These are phyloP conservation scores for Motacilla alba DNA, from an alignment of 2,113 vertebrate genomes.

Conservation along the genomic window DNA sequence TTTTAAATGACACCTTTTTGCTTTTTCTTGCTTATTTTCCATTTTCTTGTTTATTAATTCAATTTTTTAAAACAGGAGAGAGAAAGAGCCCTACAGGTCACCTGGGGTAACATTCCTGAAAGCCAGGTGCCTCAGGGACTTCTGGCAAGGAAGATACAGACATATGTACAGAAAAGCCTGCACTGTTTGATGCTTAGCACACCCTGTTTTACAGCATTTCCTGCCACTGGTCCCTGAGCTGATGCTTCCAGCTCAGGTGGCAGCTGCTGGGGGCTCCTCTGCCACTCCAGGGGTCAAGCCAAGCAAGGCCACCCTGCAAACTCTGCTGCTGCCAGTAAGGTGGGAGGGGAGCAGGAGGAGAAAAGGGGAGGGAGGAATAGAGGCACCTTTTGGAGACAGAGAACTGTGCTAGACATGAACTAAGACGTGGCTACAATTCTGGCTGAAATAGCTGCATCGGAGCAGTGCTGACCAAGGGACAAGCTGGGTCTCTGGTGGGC, in stretches of 20 bases:
- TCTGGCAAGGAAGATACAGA: neutral
- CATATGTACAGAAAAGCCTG: neutral
- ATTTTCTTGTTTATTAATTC: neutral
- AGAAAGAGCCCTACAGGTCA: neutral
- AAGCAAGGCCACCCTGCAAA: neutral
- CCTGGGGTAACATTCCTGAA: neutral
- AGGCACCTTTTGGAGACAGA: neutral
- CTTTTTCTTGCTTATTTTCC: neutral
- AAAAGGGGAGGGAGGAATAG: neutral
- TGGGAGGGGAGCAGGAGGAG: neutral
- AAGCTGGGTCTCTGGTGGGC: neutral
- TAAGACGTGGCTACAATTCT: neutral
- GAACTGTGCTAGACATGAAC: neutral
- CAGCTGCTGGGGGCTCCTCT: neutral
- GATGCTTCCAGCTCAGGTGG: neutral
- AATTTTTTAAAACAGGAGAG: neutral
- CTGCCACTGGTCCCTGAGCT: neutral
- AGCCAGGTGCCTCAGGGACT: neutral
- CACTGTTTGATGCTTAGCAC: accelerated
- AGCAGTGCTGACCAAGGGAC: neutral
- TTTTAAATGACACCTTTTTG: neutral
- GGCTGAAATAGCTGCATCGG: neutral
- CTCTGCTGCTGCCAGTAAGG: neutral
- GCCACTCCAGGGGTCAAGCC: neutral
- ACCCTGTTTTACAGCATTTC: neutral